Base-by-base conservation (phyloP, 2,113 vertebrate species). In the Callaeas wilsoni region DNA sequence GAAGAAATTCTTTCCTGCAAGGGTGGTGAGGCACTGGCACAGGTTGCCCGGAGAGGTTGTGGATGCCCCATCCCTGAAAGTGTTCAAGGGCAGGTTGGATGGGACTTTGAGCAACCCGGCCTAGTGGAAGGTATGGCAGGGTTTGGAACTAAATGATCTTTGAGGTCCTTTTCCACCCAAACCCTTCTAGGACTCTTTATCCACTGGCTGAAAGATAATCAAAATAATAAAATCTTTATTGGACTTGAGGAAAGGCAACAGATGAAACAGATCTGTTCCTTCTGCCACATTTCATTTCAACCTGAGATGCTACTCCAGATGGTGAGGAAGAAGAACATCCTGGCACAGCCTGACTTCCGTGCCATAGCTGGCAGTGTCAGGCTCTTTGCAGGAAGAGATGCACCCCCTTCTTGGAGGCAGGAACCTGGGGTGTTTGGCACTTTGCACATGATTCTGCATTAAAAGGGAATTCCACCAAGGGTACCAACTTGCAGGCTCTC, bases 311-410 rank as follows among this genome's bases (percentile, higher is more conserved):
- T 67, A 2, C 71, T 94, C 76, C 90, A 96, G 87, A 78, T 90
- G 92, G 90, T 75, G 44, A 67, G 71, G 64, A 92, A 82, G 87
- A 82, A 87, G 19, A 94, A 35, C 63, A 85, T 57, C 94, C 93
- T 90, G 84, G 91, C 77, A 59, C 80, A 87, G 68, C 42, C 93
- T 41, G 64, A 41, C 81, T 93, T 93, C 82, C 12, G 6, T 62
- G 84, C 78, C 82, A 33, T 21, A 85, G 74, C 89, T 91, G 91
- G 87, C 67, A 83, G 46, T 2, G 17, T 25, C 46, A n/a, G 49
- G 67, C 75, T 83, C 42, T 80, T 29, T 67, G 60, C 79, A 44
- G 92, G 55, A 56, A 83, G 81, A 76, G 57, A 59, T 10, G 39
- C 6, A 1, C 29, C 85, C 50, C 78, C 60, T 91, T 27, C 84